Evolutionary conservation across 2,888 invertebrate genomes (phyloP), one percentile per base, ranked within the genome.

Genomic region (Mesorhabditis sp.): DNA sequence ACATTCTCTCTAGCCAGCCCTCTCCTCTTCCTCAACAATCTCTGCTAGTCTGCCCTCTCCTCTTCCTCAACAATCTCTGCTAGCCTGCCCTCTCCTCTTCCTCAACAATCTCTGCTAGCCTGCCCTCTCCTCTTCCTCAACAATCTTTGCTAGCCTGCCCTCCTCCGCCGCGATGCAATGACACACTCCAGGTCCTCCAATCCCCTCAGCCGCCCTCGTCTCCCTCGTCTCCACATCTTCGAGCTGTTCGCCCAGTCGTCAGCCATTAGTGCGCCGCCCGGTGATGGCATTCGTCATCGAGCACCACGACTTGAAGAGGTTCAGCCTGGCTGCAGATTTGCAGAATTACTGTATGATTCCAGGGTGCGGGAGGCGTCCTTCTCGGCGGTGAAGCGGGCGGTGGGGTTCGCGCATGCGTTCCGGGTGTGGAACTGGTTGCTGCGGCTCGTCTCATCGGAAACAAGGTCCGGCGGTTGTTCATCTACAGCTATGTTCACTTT

Each of bases 371-470:
- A 92, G 72, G 92, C 93, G 62, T 93, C 96, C 92, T 92, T 92
- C 75, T 92, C 93, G 72, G 92, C 94, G 1, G 88, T 96, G 2
- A 89, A 89, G 67, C 89, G 90, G 79, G 89, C 90, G 4, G 88
- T 82, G 15, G 68, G 75, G 15, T 83, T 83, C 67, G 72, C 82
- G n/a, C 81, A 83, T 68, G 79, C 80, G 65, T 83, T 85, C 63
- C 82, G 92, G 90, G 94, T 95, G 0, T 89, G 96, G 79, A 95
- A 95, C 86, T 98, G 97, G 97, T 88, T 98, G 42, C 88, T 97
- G 65, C 90, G 94, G 67, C 68, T 83, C 68, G 84, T 83, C 5
- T 80, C 81, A 1, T 76, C 81, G 0, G 83, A 84, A 70, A 74
- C 76, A 6, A 77, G 75, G 75, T 76, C 41, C 64, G 10, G 42